Base-by-base conservation (phyloP, 1,140 invertebrate genomes). In the Cardiocondyla obscurior region DNA sequence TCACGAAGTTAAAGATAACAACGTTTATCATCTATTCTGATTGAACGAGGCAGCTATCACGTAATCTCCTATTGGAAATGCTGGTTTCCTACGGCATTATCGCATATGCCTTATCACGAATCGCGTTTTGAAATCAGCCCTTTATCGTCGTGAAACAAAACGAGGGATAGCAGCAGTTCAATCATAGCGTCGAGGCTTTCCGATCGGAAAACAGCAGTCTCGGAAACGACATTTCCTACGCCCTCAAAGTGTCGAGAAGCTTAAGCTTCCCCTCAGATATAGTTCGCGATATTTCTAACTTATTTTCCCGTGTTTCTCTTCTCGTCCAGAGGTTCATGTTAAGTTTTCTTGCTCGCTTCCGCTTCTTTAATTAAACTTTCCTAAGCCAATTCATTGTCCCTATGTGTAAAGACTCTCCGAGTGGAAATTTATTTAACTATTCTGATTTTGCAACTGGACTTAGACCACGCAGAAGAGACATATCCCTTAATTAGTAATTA, bases 91-190 rank as follows among this genome's bases (percentile, higher is more conserved):
- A 42, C 12, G 14, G 2, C 14, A 28, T 5, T 33, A 74, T 30
- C 39, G 42, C 19, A 16, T 55, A 19, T 72, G 19, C n/a, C n/a
- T 74, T 74, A 44, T 74, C 39, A 16, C n/a, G 14, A 10, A 46
- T 16, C 6, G 60, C 7, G 8, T 72, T 55, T n/a, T 7, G n/a
- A 62, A 64, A 64, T 64, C 39, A 12, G n/a, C 14, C 12, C 19
- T 22, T 19, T 8, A 74, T 74, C 57, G 28, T 62, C 19, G n/a
- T 22, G 22, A 58, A 58, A 73, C 25, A 42, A 30, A 69, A 69
- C 44, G n/a, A 57, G 16, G 12, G 33, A 42, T 73, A 39, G 1
- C 30, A 53, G 19, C 19, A 19, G 30, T 53, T 5, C 14, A 67
- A 67, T 69, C 44, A 30, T 12, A 65, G 22, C 1, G 25, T 25